phyloP scores from a whole-genome alignment of 2,888 invertebrate species.

The Prosopocoilus inquinatus region DNA sequence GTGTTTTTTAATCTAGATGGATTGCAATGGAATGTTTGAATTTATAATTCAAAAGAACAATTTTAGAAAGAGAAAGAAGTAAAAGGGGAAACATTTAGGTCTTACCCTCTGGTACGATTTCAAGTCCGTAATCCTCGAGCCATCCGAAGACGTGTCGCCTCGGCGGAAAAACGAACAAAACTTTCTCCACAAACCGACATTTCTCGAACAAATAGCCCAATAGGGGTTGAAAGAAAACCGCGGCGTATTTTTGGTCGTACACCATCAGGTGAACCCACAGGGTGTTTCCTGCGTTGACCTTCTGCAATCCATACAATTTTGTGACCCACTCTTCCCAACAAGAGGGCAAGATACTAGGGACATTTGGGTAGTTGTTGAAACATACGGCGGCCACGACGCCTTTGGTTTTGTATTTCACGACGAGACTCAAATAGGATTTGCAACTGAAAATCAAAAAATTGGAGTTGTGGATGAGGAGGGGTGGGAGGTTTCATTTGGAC shows the following conservation, averaged over 20 bases:
- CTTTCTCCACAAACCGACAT: slow-evolving; percentile 51
- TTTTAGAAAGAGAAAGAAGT: too few species aligned
- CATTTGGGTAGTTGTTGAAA: slow-evolving; percentile 53
- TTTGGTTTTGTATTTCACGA: slow-evolving; percentile 38
- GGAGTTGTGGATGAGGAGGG: neutral
- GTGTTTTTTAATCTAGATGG: too few species aligned
- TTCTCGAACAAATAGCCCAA: slow-evolving; percentile 55
- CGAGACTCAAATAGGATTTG: slow-evolving; percentile 31
- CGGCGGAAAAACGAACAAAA: slow-evolving; percentile 56
- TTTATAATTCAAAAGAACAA: too few species aligned
- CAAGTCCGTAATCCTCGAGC: slow-evolving; percentile 39
- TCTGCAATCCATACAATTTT: slow-evolving; percentile 54
- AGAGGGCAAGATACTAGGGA: slow-evolving; percentile 56
- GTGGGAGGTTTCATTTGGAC: too few species aligned
- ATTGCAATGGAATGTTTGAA: too few species aligned
- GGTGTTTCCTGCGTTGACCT: slow-evolving; percentile 43
- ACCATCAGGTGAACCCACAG: slow-evolving; percentile 62
- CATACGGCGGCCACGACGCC: slow-evolving; percentile 42
- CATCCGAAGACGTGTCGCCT: slow-evolving; percentile 37
- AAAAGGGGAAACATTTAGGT: too few species aligned
- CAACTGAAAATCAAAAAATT: neutral
- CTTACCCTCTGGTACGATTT: slow-evolving; percentile 3
- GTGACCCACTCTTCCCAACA: slow-evolving; percentile 60
- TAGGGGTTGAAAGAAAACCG: slow-evolving; percentile 44
- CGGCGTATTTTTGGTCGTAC: slow-evolving; percentile 52